Evolutionary conservation across 2,888 invertebrate genomes (phyloP), one percentile per base, ranked within the genome.

Genomic region (Trichacis sp.): DNA sequence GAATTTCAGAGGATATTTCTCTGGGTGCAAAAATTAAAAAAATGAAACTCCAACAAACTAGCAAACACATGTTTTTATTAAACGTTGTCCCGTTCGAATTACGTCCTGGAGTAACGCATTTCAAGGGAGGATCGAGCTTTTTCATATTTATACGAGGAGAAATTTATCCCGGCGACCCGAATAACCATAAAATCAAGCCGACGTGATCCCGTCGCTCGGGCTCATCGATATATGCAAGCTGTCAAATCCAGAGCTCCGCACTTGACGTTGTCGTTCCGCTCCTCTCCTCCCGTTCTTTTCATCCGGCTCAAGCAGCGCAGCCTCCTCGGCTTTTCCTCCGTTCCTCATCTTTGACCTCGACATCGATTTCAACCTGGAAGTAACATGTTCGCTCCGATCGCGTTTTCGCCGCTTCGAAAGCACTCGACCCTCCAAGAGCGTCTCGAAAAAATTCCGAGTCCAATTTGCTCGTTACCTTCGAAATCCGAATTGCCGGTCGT

Each of bases 141-240:
- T 40, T 15, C 40, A 19, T 45, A 45, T 45, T 45, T 45, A 45
- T n/a, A 19, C 1, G n/a, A 11, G 20, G 9, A 45, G 40, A 40
- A 40, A 40, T 14, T 9, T 8, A 2, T 40, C 40, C 40, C 40
- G 15, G 12, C 40, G 4, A 9, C 15, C 15, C 40, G 40, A 40
- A 15, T 40, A 40, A 40, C 40, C 51, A 29, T 46, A 58, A 52
- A 58, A 52, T 58, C 51, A 47, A 33, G 33, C 17, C 33, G 48
- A 48, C 29, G 33, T 18, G 48, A 48, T 48, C 33, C 30, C 33
- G 48, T 48, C 48, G 46, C 24, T 36, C n/a, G 19, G 19, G 42
- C 40, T 52, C 63, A 75, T 74, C 76, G 75, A 80, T 80, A 80
- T 79, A 77, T 78, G 74, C 74, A 69, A 76, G 69, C 77, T 80